phyloP scores from a whole-genome alignment of 1,140 invertebrate genomes.

The Platyura marginata region DNA sequence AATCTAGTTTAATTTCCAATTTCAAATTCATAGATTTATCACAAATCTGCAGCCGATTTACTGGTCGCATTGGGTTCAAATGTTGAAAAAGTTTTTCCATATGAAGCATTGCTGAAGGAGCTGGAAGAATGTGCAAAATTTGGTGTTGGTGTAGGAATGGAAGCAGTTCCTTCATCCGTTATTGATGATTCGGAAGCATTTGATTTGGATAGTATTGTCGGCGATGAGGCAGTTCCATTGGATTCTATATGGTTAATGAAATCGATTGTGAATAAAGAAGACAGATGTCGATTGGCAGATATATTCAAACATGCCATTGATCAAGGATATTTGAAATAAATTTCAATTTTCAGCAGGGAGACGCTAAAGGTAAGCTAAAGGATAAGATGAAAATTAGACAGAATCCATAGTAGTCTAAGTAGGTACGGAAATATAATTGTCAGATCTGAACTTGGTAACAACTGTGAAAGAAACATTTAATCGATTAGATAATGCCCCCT shows the following conservation, averaged over 20 bases:
- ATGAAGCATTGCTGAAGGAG: constrained; percentile 28
- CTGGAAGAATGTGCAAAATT: constrained; percentile 38
- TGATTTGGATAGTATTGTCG: constrained; percentile 35
- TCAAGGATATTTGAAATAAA: constrained; percentile 21
- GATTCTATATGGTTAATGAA: constrained; percentile 28
- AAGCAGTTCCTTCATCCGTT: constrained; percentile 37
- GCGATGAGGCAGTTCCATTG: constrained; percentile 27
- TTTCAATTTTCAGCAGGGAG: background rate
- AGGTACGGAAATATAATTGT: background rate
- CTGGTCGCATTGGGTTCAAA: constrained; percentile 37
- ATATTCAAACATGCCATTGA: constrained; percentile 43
- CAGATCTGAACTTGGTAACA: background rate
- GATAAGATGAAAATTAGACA: background rate
- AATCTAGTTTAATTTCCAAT: background rate
- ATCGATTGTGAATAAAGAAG: constrained; percentile 30
- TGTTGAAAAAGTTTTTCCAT: constrained; percentile 34
- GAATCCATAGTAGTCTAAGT: background rate
- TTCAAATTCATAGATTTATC: constrained; percentile 23
- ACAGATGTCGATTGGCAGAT: constrained; percentile 33
- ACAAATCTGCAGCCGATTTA: constrained; percentile 30
- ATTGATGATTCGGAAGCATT: constrained; percentile 37
- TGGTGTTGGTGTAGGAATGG: constrained; percentile 38
- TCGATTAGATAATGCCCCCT: background rate
- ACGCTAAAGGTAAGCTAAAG: background rate
- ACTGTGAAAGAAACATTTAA: background rate